Percentiles rank a stretch among this genome's conserved stretches.
Evolutionary conservation across 2,113 vertebrate species (phyloP).

Genomic region (Labrus mixtus): DNA sequence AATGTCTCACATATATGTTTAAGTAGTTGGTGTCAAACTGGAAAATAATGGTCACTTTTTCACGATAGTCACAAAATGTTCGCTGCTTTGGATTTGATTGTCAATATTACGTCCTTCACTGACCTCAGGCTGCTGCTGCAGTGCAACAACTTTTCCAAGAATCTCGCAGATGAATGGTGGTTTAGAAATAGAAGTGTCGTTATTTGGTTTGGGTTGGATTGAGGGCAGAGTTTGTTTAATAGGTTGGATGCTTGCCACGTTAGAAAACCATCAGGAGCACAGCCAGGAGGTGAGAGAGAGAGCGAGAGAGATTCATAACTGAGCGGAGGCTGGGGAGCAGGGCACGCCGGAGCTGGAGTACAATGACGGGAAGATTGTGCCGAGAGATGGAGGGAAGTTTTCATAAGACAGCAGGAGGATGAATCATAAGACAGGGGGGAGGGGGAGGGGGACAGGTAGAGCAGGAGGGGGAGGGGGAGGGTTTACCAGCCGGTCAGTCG

Average conservation of each 20-base stretch:
- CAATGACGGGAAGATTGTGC: not conserved
- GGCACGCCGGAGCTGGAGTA: not conserved
- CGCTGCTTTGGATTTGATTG: not conserved
- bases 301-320: not conserved
- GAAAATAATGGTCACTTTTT: no score
- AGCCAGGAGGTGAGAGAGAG: conserved; percentile 6
- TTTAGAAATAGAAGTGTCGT: not conserved
- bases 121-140: not conserved
- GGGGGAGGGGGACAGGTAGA: not conserved
- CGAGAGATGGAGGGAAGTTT: not conserved
- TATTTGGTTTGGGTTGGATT: not conserved
- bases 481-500: not conserved
- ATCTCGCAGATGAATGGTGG: not conserved
- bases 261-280: not conserved
- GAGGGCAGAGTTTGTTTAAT: not conserved
- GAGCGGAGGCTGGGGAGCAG: not conserved
- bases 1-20: no score
- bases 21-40: no score
- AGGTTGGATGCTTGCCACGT: not conserved
- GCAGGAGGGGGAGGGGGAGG: not conserved
- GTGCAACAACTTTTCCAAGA: not conserved
- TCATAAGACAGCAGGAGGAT: not conserved
- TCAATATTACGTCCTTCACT: not conserved
- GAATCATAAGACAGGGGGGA: not conserved
- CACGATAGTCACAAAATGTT: no score